Evolutionary conservation across 2,888 invertebrate genomes (phyloP), one percentile per base, ranked within the genome.

Genomic region (Fragum sueziense): DNA sequence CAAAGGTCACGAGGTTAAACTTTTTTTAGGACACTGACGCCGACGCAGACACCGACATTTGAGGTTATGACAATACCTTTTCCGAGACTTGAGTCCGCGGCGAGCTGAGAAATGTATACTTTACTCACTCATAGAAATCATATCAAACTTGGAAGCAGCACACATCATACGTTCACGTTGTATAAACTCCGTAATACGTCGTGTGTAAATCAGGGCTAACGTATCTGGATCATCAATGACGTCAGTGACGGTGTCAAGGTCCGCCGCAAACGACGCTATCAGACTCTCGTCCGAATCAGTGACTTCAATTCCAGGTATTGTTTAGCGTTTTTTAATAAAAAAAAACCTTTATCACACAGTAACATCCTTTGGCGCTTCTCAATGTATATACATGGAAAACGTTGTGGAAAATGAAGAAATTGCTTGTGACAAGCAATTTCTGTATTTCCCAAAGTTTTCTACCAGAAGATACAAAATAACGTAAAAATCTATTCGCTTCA

Each of bases 141-240:
- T 65, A 11, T 65, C 65, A 41, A 65, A 65, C 65, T 65, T 65
- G 22, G 65, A 33, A 3, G 65, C 65, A 7, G 65, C 65, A 27
- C 65, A 65, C 47, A 41, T 20, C 65, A 65, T 65, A 2, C 65
- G 9, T 17, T 65, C 65, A 20, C 41, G 37, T 34, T 65, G 65
- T 20, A 65, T 65, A 41, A 34, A 65, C 20, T 37, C n/a, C 27
- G 65, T 65, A 22, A 65, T 33, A 2, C 65, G 37, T n/a, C 65
- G 37, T 1, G 65, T 65, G 41, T 41, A 65, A 14, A 65, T 41
- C 41, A 65, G 41, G 4, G 65, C 65, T 6, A 65, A 41, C 14
- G 41, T 14, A 4, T 65, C 65, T 22, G 65, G 65, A 27, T 65
- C 65, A 41, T 11, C 4, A 25, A 65, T 33, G 22, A 41, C 65